Base-by-base conservation (phyloP, 37 sponge, comb jelly and placozoan species). In the Halichondria panicea region DNA sequence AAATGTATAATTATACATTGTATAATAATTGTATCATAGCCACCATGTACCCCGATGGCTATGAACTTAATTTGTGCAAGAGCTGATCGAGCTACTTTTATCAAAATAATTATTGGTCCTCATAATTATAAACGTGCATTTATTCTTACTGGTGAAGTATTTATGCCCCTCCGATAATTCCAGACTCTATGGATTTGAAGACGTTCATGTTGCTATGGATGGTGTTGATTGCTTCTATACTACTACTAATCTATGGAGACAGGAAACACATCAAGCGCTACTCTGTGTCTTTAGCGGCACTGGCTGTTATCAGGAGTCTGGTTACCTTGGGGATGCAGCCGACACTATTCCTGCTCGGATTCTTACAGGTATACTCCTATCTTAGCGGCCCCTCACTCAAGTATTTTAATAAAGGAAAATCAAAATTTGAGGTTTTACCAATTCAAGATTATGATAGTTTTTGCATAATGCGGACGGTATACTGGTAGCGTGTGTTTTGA, bases 361-460 rank as follows among this genome's bases (percentile, higher is more conserved):
- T 85, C 7, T 21, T 88, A 22, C 94, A 93, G 80, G 94, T 88
- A 28, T 6, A 58, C n/a, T n/a, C n/a, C n/a, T n/a, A n/a, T n/a
- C n/a, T n/a, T n/a, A n/a, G n/a, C n/a, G n/a, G n/a, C n/a, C n/a
- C n/a, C n/a, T n/a, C n/a, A n/a, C n/a, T n/a, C n/a, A n/a, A n/a
- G n/a, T n/a, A n/a, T n/a, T n/a, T n/a, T n/a, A n/a, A n/a, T n/a
- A n/a, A n/a, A n/a, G n/a, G n/a, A n/a, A n/a, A n/a, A n/a, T n/a
- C n/a, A n/a, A n/a, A n/a, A n/a, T n/a, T n/a, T n/a, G n/a, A n/a
- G n/a, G n/a, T n/a, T n/a, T n/a, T n/a, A n/a, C n/a, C n/a, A n/a
- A n/a, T n/a, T n/a, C n/a, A n/a, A n/a, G n/a, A n/a, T n/a, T n/a
- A n/a, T n/a, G n/a, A n/a, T n/a, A n/a, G n/a, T n/a, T n/a, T n/a